phyloP scores from a whole-genome alignment of 2,797 vertebrate species.

The Tokudaia tokunoshimensis region DNA sequence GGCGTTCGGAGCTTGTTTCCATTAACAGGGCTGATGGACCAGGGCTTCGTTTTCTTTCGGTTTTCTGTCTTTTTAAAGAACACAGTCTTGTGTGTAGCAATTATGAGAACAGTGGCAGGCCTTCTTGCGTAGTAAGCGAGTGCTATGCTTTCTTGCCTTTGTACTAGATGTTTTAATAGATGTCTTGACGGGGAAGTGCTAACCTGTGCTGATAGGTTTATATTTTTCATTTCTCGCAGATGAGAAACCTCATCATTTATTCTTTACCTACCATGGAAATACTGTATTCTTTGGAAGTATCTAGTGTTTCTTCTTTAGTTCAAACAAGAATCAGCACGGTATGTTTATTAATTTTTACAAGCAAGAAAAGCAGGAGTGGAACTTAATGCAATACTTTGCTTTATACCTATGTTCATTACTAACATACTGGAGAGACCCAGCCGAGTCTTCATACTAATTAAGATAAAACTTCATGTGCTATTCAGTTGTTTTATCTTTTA shows the following conservation, averaged over 20 bases:
- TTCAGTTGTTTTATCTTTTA: neutral
- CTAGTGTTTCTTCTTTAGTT: conserved; percentile 92
- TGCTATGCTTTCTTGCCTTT: neutral
- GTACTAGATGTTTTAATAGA: neutral
- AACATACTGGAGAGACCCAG: neutral
- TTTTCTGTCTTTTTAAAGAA: neutral
- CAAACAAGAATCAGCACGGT: conserved; percentile 93
- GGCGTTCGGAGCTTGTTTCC: neutral
- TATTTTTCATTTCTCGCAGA: conserved; percentile 83
- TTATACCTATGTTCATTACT: neutral
- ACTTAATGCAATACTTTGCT: neutral
- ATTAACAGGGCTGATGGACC: neutral
- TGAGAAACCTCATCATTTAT: conserved; percentile 93
- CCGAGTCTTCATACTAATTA: neutral
- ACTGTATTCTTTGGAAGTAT: conserved; percentile 95
- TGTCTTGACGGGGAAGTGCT: neutral
- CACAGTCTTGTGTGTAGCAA: conserved; percentile 7
- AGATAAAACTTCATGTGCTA: neutral
- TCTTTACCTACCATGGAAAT: conserved; percentile 93
- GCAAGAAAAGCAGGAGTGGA: neutral
- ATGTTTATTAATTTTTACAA: conserved; percentile 73
- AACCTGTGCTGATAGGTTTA: neutral
- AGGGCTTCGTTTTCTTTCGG: neutral
- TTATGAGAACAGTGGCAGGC: neutral
- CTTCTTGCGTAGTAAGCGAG: neutral